phyloP scores from a whole-genome alignment of 2,113 vertebrate species.

The Poeciliopsis prolifica region DNA sequence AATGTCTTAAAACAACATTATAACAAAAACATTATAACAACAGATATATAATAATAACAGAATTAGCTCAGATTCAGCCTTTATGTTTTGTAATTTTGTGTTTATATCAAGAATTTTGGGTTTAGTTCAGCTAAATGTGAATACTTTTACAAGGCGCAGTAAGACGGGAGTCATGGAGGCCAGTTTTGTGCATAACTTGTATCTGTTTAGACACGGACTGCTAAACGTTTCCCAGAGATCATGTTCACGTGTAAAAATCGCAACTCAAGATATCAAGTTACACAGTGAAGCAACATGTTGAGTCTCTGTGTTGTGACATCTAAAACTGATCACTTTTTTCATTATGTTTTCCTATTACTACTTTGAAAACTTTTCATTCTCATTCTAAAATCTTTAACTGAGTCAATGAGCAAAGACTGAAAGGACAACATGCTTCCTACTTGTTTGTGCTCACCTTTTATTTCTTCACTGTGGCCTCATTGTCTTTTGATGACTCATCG shows the following conservation, averaged over 20 bases:
- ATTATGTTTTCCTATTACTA: background rate
- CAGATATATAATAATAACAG: too few relatives aligned
- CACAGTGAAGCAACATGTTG: background rate
- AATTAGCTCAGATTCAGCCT: too few relatives aligned
- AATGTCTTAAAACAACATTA: too few relatives aligned
- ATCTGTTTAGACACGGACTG: background rate
- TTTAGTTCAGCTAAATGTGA: background rate
- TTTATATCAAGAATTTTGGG: too few relatives aligned
- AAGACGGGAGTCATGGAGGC: background rate
- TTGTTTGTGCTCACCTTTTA: constrained; percentile 11
- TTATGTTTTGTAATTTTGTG: too few relatives aligned
- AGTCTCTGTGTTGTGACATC: background rate
- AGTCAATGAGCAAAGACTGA: background rate
- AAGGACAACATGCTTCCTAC: constrained; percentile 4
- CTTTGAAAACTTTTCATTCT: background rate
- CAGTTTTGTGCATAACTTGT: background rate
- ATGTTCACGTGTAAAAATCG: background rate
- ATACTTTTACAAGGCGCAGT: background rate
- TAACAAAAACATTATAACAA: too few relatives aligned
- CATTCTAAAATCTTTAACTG: background rate
- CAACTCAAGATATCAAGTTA: background rate
- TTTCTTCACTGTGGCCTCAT: constrained; percentile 33
- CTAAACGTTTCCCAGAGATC: background rate
- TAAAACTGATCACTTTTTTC: background rate
- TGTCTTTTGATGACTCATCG: constrained; percentile 41